phyloP scores from a whole-genome alignment of 1,140 invertebrate genomes.

The Brachionus koreanus region DNA sequence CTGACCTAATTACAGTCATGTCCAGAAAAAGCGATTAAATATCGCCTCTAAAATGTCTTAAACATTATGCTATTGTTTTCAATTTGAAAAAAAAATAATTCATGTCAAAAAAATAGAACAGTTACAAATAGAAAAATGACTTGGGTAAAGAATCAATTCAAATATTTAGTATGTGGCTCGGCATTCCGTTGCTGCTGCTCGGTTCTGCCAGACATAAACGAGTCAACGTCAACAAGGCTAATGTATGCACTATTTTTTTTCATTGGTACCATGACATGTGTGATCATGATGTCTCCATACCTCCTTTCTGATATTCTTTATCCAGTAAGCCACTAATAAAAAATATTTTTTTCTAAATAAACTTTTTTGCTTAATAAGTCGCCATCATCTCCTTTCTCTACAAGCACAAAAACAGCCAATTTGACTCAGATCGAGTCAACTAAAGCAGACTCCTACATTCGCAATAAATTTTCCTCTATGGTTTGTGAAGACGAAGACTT shows the following conservation, averaged over 20 bases:
- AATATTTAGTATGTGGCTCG: constrained; percentile 30
- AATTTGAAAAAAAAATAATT: neutral
- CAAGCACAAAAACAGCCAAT: neutral
- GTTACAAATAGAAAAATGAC: neutral
- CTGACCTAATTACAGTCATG: constrained; percentile 21
- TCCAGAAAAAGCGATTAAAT: constrained; percentile 13
- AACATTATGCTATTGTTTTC: neutral
- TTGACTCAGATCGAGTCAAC: neutral
- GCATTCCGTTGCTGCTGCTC: constrained; percentile 52
- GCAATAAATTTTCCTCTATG: neutral
- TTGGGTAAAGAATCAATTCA: constrained; percentile 5
- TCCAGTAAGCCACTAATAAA: neutral
- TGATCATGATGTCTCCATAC: constrained; percentile 58
- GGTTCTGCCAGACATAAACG: constrained; percentile 55
- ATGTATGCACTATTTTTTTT: constrained; percentile 59
- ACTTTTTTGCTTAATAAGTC: no score
- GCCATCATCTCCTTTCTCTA: neutral
- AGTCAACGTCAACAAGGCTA: constrained; percentile 59
- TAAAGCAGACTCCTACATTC: neutral
- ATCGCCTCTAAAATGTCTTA: neutral
- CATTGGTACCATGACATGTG: constrained; percentile 55
- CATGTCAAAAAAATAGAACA: constrained; percentile 36
- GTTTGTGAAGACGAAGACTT: constrained; percentile 27
- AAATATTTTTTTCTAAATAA: no score
- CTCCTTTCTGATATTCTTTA: constrained; percentile 52